Conservation (phyloP, 2,113 vertebrate genomes). For the Spizaetus ornatus region DNA sequence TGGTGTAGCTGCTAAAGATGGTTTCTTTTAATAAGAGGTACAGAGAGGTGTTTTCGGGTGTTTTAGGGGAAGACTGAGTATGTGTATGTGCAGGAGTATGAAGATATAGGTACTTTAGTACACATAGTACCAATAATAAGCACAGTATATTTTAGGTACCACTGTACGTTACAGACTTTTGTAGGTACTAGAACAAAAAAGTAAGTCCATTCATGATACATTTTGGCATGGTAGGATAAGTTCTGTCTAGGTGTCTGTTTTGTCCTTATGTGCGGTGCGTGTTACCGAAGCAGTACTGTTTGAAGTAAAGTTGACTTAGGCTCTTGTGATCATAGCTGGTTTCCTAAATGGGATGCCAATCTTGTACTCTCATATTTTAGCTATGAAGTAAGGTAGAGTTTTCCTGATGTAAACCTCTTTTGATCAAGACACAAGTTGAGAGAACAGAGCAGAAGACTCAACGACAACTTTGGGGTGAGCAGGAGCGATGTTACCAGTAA, state of each 20-base stretch:
- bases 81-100: background rate
- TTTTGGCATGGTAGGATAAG: background rate
- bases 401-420: background rate
- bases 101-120: background rate
- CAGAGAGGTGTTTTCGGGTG: background rate
- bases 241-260: background rate
- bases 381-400: background rate
- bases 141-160: background rate
- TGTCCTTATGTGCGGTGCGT: accelerated
- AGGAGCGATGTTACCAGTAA: background rate
- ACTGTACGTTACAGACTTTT: background rate
- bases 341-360: background rate
- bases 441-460: background rate
- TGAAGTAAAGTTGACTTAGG: background rate
- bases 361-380: background rate
- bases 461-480: background rate
- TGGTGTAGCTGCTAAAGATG: background rate
- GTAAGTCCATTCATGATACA: accelerated
- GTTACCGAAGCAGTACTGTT: background rate
- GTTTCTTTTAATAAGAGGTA: background rate
- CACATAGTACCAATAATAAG: background rate
- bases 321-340: background rate
- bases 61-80: background rate
- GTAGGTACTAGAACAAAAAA: background rate
- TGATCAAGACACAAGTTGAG: background rate